A percentile compares a stretch with the other conserved stretches of the same genome.
phyloP scores from a whole-genome alignment of 2,888 invertebrate species.

The Heteromyza rotundicornis region DNA sequence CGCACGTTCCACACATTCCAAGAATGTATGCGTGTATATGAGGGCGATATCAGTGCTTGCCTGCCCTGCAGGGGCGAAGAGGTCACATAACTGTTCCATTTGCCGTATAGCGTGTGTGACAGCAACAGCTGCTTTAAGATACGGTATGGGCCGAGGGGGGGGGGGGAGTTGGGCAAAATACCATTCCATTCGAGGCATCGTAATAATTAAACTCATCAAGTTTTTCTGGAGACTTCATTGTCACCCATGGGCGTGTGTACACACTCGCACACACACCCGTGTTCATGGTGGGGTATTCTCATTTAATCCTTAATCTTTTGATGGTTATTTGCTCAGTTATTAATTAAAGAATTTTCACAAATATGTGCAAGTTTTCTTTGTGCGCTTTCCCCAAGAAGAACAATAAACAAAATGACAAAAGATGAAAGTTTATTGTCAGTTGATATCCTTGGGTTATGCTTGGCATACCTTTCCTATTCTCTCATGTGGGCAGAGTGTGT shows the following conservation, averaged over 20 bases:
- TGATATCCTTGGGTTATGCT: conserved; percentile 30
- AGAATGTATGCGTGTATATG: neutral
- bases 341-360: conserved; percentile 59
- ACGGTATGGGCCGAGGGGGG: too few species aligned
- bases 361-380: conserved; percentile 47
- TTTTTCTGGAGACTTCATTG: conserved; percentile 32
- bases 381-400: conserved; percentile 30
- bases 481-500: conserved; percentile 4
- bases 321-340: conserved; percentile 48
- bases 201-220: conserved; percentile 59
- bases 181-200: too few species aligned
- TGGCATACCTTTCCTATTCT: conserved; percentile 7
- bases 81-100: neutral
- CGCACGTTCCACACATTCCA: conserved; percentile 2
- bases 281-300: conserved; percentile 23
- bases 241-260: conserved; percentile 37
- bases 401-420: conserved; percentile 31
- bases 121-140: conserved; percentile 2
- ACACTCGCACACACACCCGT: conserved; percentile 19
- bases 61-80: too few species aligned
- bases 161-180: too few species aligned
- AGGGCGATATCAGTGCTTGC: neutral
- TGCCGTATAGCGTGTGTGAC: neutral
- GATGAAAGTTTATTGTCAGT: conserved; percentile 38
- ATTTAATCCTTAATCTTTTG: conserved; percentile 3